Evolutionary conservation across 2,797 vertebrate genomes (phyloP).

Genomic region (Hemibagrus guttatus): DNA sequence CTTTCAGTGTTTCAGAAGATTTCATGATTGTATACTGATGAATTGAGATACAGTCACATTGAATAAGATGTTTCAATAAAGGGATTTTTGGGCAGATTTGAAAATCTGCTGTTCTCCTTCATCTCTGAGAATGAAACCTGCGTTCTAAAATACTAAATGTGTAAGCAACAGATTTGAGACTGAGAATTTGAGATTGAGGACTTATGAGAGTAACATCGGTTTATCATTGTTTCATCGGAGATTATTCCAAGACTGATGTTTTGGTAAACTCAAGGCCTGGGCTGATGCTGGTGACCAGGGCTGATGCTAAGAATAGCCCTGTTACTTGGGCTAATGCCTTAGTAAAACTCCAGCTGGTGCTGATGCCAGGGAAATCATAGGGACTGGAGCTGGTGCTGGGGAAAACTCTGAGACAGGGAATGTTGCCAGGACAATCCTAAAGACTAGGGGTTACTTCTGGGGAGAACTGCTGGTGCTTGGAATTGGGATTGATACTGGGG

Average conservation of each 20-base stretch:
- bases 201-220: neutral
- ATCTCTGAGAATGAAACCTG: neutral
- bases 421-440: neutral
- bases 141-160: neutral
- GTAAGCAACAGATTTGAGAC: neutral
- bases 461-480: neutral
- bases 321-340: neutral
- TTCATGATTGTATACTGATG: constrained; percentile 30
- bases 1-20: constrained; percentile 37
- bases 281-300: neutral
- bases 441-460: neutral
- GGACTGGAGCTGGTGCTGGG: neutral
- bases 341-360: neutral
- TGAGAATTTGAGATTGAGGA: no score
- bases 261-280: neutral
- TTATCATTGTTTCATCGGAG: neutral
- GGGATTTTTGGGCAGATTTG: constrained; percentile 20
- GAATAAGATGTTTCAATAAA: constrained; percentile 29
- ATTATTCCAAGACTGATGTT: neutral
- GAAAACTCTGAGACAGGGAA: neutral
- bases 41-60: constrained; percentile 37
- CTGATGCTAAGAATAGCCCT: neutral
- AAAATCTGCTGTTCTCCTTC: constrained; percentile 27
- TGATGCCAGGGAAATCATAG: neutral
- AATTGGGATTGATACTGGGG: neutral